phyloP scores from a whole-genome alignment of 1,140 invertebrate species.

The Drosophila jambulina region DNA sequence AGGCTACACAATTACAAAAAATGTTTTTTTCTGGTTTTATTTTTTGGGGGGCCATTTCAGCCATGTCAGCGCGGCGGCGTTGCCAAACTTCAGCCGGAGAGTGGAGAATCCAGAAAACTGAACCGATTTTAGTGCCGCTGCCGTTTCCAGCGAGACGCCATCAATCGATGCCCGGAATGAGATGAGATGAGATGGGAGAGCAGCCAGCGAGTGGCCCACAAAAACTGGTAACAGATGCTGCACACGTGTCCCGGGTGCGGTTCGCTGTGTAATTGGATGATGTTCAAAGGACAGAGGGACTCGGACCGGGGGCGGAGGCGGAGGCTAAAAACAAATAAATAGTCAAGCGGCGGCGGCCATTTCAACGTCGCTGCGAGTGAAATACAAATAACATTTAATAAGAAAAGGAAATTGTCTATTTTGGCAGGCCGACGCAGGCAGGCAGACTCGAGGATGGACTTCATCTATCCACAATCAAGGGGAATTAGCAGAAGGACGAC shows the following conservation, averaged over 20 bases:
- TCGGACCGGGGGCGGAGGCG: background rate
- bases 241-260: constrained; percentile 75
- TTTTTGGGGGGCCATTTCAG: constrained; percentile 34
- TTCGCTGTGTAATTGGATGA: constrained; percentile 76
- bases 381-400: constrained; percentile 83
- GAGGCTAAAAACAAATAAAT: constrained; percentile 74
- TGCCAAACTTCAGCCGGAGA: constrained; percentile 72
- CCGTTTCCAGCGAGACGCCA: constrained; percentile 34
- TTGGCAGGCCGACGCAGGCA: constrained; percentile 40
- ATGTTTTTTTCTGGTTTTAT: constrained; percentile 21
- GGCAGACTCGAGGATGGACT: constrained; percentile 39
- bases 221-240: constrained; percentile 79
- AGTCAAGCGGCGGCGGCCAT: constrained; percentile 64
- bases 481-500: constrained; percentile 65
- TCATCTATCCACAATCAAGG: constrained; percentile 61
- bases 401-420: constrained; percentile 83
- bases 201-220: constrained; percentile 45
- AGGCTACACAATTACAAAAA: constrained; percentile 56
- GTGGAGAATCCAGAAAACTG: constrained; percentile 17
- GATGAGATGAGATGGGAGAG: constrained; percentile 27
- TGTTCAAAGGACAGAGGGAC: constrained; percentile 40
- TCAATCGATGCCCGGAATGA: constrained; percentile 58
- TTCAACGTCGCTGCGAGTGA: constrained; percentile 67
- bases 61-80: constrained; percentile 38
- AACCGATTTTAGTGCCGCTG: constrained; percentile 47